These are phyloP conservation scores for Zophobas atratus DNA, from an alignment of 1,140 invertebrate genomes.

Conservation along the genomic window DNA sequence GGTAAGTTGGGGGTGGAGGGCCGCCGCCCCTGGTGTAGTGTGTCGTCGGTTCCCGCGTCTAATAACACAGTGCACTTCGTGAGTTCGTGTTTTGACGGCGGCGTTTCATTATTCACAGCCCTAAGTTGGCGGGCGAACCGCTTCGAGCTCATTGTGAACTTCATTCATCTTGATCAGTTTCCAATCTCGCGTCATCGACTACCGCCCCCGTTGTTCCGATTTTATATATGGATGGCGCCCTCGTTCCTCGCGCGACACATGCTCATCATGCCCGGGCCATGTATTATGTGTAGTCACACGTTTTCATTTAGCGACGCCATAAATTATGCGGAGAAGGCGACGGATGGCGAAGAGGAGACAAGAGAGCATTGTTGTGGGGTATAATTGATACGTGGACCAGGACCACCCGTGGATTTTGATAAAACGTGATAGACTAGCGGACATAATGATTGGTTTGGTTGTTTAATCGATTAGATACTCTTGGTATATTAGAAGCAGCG, in stretches of 20 bases:
- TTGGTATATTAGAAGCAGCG: conserved; percentile 54
- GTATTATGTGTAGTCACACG: conserved; percentile 39
- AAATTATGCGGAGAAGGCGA: conserved; percentile 34
- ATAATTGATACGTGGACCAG: conserved; percentile 32
- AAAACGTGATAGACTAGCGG: conserved; percentile 46
- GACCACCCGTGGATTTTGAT: conserved; percentile 54
- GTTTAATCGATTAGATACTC: conserved; percentile 57
- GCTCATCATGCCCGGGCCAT: not conserved
- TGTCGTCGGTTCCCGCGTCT: not conserved
- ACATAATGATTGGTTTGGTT: conserved; percentile 56
- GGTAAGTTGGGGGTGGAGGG: too few species aligned
- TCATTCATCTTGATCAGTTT: conserved; percentile 60
- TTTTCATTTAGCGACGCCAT: conserved; percentile 42
- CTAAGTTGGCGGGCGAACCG: conserved; percentile 4
- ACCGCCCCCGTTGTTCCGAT: conserved; percentile 20
- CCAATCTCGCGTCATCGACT: conserved; percentile 58
- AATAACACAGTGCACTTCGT: conserved; percentile 17
- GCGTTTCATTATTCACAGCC: conserved; percentile 36
- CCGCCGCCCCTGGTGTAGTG: not conserved
- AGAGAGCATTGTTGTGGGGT: not conserved
- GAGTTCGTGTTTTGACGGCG: conserved; percentile 32
- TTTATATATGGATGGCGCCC: conserved; percentile 12
- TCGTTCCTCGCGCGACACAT: conserved; percentile 24
- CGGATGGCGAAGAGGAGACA: not conserved
- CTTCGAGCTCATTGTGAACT: conserved; percentile 52